Evolutionary conservation across 53 echinoderm and acorn worm genomes (phyloP), one percentile per base, ranked within the genome.

Genomic region (Temnopleurus reevesii): DNA sequence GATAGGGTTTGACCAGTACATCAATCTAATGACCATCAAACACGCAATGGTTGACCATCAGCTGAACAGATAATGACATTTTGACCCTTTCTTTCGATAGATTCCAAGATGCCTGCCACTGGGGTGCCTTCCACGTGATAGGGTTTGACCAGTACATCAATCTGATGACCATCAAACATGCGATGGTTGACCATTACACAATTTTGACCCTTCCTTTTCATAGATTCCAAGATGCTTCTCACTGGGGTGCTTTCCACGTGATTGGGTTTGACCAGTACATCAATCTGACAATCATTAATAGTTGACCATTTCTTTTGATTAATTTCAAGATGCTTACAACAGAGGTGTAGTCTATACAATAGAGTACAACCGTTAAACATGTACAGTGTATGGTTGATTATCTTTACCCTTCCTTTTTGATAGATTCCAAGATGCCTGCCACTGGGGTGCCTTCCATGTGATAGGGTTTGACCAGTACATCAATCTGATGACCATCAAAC

Each of bases 371-470:
- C n/a, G n/a, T n/a, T n/a, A n/a, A n/a, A n/a, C n/a, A n/a, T n/a
- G n/a, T n/a, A n/a, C n/a, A n/a, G n/a, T n/a, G n/a, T n/a, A n/a
- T n/a, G n/a, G n/a, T n/a, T n/a, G n/a, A n/a, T n/a, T n/a, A n/a
- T n/a, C n/a, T n/a, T n/a, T n/a, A n/a, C n/a, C n/a, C n/a, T n/a
- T n/a, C n/a, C n/a, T 21, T 5, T n/a, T 41, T 71, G 71, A 17
- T 90, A 97, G 94, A 54, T 95, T 97, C 81, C 53, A 59, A 30
- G 94, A 94, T 49, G 92, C 91, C n/a, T 64, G 90, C 4, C 89
- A 91, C 87, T 97, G 95, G 98, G 94, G 91, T 23, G 91, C 95
- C 12, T 97, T 95, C 59, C 92, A 93, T 81, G 87, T 94, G 77
- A 76, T 97, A 19, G 98, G 98, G 19, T 77, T 84, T 71, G 95